Percentiles rank a stretch among this genome's conserved stretches.
Conservation (phyloP, 2,888 invertebrate genomes). For the Cryptops parisi region DNA sequence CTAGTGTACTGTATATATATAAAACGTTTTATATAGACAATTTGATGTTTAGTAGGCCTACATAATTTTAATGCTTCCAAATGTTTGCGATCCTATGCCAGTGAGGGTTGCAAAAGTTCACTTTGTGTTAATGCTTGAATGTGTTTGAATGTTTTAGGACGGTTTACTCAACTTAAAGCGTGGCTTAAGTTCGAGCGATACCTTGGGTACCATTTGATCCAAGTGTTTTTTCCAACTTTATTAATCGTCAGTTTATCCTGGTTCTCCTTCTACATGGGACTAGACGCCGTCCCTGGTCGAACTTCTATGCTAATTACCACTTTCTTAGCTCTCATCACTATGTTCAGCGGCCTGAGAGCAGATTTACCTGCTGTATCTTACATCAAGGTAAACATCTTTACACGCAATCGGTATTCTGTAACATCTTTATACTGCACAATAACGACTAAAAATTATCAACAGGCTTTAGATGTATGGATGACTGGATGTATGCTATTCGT, state of each 20-base stretch:
- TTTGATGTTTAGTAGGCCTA: no score
- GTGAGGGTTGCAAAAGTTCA: no score
- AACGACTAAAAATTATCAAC: no score
- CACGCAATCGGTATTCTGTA: not conserved
- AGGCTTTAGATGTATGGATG: slow-evolving; percentile 79
- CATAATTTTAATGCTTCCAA: no score
- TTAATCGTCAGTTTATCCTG: slow-evolving; percentile 69
- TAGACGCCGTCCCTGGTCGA: slow-evolving; percentile 69
- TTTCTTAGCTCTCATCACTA: slow-evolving; percentile 67
- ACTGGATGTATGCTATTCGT: slow-evolving; percentile 77
- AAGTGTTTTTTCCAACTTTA: slow-evolving; percentile 69
- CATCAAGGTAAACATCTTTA: slow-evolving; percentile 48
- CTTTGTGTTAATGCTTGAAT: not conserved
- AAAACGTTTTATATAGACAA: no score
- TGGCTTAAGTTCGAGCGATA: slow-evolving; percentile 68
- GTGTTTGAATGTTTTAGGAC: not conserved
- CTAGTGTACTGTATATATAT: no score
- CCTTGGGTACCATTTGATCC: slow-evolving; percentile 69
- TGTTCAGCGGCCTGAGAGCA: slow-evolving; percentile 66
- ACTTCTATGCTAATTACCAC: slow-evolving; percentile 68
- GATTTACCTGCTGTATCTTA: slow-evolving; percentile 77
- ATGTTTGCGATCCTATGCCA: no score
- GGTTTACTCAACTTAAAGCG: slow-evolving; percentile 41
- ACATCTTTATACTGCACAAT: no score
- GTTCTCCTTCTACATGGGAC: slow-evolving; percentile 74